Evolutionary conservation across 2,888 invertebrate genomes (phyloP), one percentile per base, ranked within the genome.

Genomic region (Callyntrura guangdongensis): DNA sequence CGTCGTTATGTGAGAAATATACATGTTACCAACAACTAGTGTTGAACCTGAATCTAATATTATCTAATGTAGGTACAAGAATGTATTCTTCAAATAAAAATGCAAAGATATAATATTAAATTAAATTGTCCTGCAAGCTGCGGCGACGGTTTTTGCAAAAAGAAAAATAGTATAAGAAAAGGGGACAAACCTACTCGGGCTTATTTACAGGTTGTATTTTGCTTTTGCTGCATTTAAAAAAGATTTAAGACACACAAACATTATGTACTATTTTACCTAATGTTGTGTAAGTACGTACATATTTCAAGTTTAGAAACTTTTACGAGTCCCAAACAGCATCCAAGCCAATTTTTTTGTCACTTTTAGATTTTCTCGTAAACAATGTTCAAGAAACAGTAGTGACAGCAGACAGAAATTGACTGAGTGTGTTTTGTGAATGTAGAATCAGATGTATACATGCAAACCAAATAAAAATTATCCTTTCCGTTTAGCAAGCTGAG

Each of bases 331-430:
- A 36, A n/a, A 83, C 61, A 22, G 22, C 25, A 53, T 77, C 25
- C 12, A 69, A 36, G 69, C 72, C 45, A 83, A 53, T 45, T 12
- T 17, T 85, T 85, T 59, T 77, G 53, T 49, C 47, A 49, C 77
- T 53, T 74, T 67, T 85, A 17, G 45, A 59, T 85, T 85, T 85
- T 85, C 85, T 74, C 85, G 74, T 85, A 85, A 85, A 74, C 85
- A 74, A 61, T 25, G 53, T 72, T 11, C 47, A 0, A 49, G 22
- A 74, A 27, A 5, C 27, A 47, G 74, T 22, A 27, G 77, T 53
- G 27, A 25, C 77, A 77, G n/a, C n/a, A n/a, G n/a, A n/a, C n/a
- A 3, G 12, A 85, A 36, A 9, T 17, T n/a, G n/a, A 6, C 17
- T 27, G 20, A 85, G 25, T 36, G 36, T 36, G 6, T 36, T 36